Percentiles rank a stretch among this genome's conserved stretches.
Evolutionary conservation across 2,888 invertebrate species (phyloP).

Genomic region (Cyrtodaria siliqua): DNA sequence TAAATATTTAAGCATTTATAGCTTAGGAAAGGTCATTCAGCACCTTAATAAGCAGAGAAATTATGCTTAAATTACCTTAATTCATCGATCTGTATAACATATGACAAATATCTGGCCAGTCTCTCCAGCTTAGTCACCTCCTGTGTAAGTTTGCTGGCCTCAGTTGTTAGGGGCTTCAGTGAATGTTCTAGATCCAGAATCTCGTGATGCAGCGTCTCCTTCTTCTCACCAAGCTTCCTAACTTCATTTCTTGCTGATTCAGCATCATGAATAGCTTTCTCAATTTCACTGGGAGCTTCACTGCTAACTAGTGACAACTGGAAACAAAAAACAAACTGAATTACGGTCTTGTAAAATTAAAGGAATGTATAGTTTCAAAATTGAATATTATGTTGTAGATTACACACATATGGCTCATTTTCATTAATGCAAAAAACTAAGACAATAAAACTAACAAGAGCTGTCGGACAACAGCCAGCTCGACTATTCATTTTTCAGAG

Average conservation of each 20-base stretch:
- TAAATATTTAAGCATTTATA: too few species aligned
- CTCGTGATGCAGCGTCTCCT: constrained; percentile 74
- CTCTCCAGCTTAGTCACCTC: constrained; percentile 79
- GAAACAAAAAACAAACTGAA: constrained; percentile 15
- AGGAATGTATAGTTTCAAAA: not conserved
- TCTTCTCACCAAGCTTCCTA: constrained; percentile 64
- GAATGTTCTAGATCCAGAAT: constrained; percentile 73
- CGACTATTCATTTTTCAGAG: too few species aligned
- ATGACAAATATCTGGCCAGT: constrained; percentile 78
- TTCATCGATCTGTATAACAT: constrained; percentile 78
- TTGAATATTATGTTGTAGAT: too few species aligned
- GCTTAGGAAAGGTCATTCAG: too few species aligned
- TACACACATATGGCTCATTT: not conserved
- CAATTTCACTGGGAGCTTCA: constrained; percentile 81
- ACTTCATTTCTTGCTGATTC: constrained; percentile 69
- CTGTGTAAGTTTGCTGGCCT: constrained; percentile 69
- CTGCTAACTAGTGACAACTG: constrained; percentile 80
- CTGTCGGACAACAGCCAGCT: too few species aligned
- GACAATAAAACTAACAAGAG: too few species aligned
- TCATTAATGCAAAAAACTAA: not conserved
- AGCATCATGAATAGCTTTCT: constrained; percentile 77
- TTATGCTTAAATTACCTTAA: too few species aligned
- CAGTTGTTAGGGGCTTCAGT: constrained; percentile 70
- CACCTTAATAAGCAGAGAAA: too few species aligned
- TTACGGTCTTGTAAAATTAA: too few species aligned